These are phyloP conservation scores for Leuciscus idus DNA, from an alignment of 2,113 vertebrate genomes.

Conservation along the genomic window DNA sequence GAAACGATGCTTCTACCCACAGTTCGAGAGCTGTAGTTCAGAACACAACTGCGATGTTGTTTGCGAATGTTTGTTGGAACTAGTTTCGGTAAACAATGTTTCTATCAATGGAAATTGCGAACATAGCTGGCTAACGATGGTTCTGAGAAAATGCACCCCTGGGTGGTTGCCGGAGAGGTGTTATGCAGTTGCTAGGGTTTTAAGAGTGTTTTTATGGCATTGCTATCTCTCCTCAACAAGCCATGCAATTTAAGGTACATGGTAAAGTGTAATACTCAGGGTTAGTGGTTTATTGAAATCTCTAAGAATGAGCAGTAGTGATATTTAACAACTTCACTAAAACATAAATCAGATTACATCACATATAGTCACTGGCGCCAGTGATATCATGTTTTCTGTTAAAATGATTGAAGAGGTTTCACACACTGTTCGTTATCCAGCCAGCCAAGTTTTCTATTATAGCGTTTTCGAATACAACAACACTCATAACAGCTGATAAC, in stretches of 20 bases:
- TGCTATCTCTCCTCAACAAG: not conserved
- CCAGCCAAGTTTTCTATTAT: not conserved
- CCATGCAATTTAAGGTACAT: not conserved
- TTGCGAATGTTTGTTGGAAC: too few relatives aligned
- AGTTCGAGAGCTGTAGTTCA: too few relatives aligned
- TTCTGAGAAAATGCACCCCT: too few relatives aligned
- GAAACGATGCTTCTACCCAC: too few relatives aligned
- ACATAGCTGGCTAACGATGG: too few relatives aligned
- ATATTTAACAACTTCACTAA: not conserved
- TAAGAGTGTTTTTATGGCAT: not conserved
- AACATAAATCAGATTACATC: conserved; percentile 17
- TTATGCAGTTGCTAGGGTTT: too few relatives aligned
- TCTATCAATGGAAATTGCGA: too few relatives aligned
- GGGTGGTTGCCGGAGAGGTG: too few relatives aligned
- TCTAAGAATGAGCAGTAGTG: not conserved
- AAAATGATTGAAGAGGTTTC: conserved; percentile 24
- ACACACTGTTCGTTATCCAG: not conserved
- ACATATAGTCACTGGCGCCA: conserved; percentile 4
- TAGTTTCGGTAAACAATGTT: too few relatives aligned
- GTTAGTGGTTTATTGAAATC: not conserved
- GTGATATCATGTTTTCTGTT: conserved; percentile 39
- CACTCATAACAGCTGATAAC: not conserved
- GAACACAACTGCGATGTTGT: too few relatives aligned
- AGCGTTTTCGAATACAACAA: not conserved
- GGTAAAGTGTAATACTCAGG: not conserved